Base-by-base conservation (phyloP, 2,888 invertebrate species). In the Drosophila limbata region DNA sequence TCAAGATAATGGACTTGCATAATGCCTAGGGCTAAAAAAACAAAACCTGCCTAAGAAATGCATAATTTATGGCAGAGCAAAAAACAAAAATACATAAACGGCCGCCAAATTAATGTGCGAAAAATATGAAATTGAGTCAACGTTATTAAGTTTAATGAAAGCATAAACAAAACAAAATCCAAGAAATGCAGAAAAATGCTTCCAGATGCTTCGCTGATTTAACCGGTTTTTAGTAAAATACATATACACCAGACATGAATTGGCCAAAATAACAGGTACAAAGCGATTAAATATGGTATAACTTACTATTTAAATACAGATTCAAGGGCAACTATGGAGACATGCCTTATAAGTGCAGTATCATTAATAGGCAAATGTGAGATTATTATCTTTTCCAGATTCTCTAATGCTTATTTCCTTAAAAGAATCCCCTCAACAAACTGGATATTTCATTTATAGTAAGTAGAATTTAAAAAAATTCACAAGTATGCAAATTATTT, bases 91-190 rank as follows among this genome's bases (percentile, higher is more conserved):
- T 31, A 45, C n/a, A 56, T 25, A 50, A 62, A 55, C 50, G 64
- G 77, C 62, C 69, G 48, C 25, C 44, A 70, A 69, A 87, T 79
- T 76, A 79, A 79, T 81, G 87, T 84, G 77, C 81, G 73, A 76
- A 81, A 83, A 66, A 42, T 67, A 59, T 67, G 60, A 59, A 70
- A 77, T 81, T 70, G 60, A 74, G 79, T 71, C 75, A 71, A 68
- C 40, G 59, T 42, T 48, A 69, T 66, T 65, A 63, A 66, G 40
- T 73, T 66, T 45, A 65, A 64, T 73, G 52, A 55, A 60, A 71
- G 48, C 56, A 60, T 69, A 55, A 73, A 69, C 40, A 60, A 69
- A 64, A 42, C 45, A 52, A 55, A 70, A 53, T 47, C 35, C 69
- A 40, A 31, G 13, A 64, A 56, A 56, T 64, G 61, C 68, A 48